A percentile compares a stretch with the other conserved stretches of the same genome.
Evolutionary conservation across 2,797 vertebrate genomes (phyloP).

Genomic region (Sciurus vulgaris): DNA sequence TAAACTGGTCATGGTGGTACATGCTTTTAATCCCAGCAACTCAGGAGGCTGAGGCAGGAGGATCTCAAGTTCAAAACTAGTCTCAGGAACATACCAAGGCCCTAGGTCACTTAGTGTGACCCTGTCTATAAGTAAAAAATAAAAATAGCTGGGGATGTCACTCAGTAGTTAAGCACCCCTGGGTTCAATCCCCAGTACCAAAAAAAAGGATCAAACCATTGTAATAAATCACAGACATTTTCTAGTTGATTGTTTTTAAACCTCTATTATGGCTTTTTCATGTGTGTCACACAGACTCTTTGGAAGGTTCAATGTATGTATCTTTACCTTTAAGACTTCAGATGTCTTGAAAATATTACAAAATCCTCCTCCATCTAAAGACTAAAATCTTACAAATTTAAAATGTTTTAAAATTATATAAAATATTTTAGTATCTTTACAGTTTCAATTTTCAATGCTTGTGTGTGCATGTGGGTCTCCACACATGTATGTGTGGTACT

Average conservation of each 20-base stretch:
- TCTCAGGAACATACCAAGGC: no score
- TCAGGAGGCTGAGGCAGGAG: no score
- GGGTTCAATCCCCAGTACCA: no score
- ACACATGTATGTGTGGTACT: no score
- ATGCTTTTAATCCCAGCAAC: no score
- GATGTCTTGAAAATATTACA: conserved; percentile 47
- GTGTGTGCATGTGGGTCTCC: no score
- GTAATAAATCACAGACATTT: conserved; percentile 18
- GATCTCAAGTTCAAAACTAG: no score
- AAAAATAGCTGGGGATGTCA: no score
- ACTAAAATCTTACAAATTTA: background rate
- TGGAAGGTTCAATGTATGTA: conserved; percentile 39
- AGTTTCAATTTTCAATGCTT: background rate
- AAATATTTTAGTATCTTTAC: background rate
- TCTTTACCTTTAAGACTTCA: background rate
- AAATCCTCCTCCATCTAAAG: background rate
- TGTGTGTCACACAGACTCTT: background rate
- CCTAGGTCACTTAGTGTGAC: no score
- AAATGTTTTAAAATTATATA: conserved; percentile 7
- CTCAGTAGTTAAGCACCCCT: no score
- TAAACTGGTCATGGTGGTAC: no score
- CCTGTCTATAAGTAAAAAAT: no score
- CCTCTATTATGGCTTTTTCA: conserved; percentile 1
- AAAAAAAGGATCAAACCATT: background rate
- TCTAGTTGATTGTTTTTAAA: conserved; percentile 2